Evolutionary conservation across 2,888 invertebrate species (phyloP), one percentile per base, ranked within the genome.

Genomic region (Eurytoma californica): DNA sequence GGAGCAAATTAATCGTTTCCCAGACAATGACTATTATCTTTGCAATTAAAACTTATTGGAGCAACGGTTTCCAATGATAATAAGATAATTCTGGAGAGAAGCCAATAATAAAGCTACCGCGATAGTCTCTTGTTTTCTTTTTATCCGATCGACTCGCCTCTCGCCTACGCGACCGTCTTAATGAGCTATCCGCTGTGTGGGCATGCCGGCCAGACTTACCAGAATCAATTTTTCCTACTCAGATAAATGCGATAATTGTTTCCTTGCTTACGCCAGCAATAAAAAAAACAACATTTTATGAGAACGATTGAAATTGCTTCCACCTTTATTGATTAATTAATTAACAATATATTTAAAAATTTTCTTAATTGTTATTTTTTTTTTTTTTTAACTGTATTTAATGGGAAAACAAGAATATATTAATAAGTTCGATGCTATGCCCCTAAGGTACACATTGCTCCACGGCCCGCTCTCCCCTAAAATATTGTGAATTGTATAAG

Each of bases 61-160:
- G 49, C 51, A 66, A 66, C 49, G 66, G 49, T 24, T 66, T 66
- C 66, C 66, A 49, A 66, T 51, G 66, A 66, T 66, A 51, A 51
- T 66, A 20, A 14, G 51, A 49, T 66, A 51, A 18, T 49, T 24
- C 24, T 14, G 24, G 14, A 13, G 66, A 51, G 39, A 61, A 66
- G 20, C n/a, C 66, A 51, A 66, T 24, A 47, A 47, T 49, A 51
- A 66, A 60, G 24, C 60, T 60, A 60, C 28, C 13, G 24, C 16
- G 5, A 66, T 4, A 14, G 20, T 14, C 20, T 49, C 60, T 60
- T 24, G 20, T 66, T 51, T 24, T 65, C 16, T 16, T 39, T 49
- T 65, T 49, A 5, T 20, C 49, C 49, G 49, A 66, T 66, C 14
- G 24, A 47, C 12, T 13, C 14, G n/a, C 20, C 49, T 30, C 60